Evolutionary conservation across 2,888 invertebrate genomes (phyloP).

Genomic region (Ophion obscuratus): DNA sequence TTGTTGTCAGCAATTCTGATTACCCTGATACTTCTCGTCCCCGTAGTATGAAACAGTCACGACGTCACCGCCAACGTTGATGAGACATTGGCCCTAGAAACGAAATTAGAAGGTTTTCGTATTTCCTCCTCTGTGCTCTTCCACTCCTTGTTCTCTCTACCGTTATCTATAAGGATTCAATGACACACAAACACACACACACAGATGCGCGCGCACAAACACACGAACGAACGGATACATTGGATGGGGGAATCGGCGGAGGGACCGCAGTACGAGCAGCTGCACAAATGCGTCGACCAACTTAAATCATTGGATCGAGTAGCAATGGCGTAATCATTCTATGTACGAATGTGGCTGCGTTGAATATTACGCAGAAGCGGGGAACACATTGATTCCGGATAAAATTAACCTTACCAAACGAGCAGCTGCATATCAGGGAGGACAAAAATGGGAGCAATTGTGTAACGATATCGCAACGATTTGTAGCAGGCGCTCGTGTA

Average conservation of each 20-base stretch:
- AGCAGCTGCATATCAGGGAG: no score
- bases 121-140: slow-evolving; percentile 6
- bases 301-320: slow-evolving; percentile 16
- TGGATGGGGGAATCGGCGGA: no score
- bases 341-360: no score
- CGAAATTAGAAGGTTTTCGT: slow-evolving; percentile 29
- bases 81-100: slow-evolving; percentile 96
- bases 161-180: background rate
- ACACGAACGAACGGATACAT: no score
- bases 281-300: background rate
- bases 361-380: no score
- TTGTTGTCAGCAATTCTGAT: slow-evolving; percentile 81
- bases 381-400: no score
- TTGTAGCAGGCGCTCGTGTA: no score
- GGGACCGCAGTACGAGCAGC: background rate
- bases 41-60: slow-evolving; percentile 91
- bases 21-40: slow-evolving; percentile 82
- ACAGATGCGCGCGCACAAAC: no score
- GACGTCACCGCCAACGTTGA: slow-evolving; percentile 98
- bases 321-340: background rate
- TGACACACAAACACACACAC: no score
- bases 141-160: background rate
- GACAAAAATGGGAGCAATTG: no score
- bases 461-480: no score
- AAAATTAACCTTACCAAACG: no score